Percentiles rank a stretch among this genome's conserved stretches.
Conservation (phyloP, 2,113 vertebrate species). For the Naja naja region DNA sequence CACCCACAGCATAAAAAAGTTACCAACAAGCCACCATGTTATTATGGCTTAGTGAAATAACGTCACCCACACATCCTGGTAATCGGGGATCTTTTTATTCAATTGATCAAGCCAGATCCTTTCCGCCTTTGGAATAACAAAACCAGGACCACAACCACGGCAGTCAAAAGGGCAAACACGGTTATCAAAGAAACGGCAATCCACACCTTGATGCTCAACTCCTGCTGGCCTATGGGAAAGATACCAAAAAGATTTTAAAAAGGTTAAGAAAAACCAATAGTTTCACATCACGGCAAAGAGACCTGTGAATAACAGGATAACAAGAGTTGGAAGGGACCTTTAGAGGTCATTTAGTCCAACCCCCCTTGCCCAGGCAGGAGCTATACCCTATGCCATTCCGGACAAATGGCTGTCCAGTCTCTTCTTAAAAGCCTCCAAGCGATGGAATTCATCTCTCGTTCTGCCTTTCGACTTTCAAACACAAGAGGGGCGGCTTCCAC, state of each 20-base stretch:
- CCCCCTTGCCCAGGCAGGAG: neutral
- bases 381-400: neutral
- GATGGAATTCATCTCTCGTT: neutral
- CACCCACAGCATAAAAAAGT: neutral
- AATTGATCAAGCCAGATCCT: constrained; percentile 30
- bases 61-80: too few species aligned
- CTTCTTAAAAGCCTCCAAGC: neutral
- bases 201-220: neutral
- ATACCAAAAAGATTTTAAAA: neutral
- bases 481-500: neutral
- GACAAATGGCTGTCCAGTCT: neutral
- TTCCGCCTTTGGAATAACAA: constrained; percentile 16
- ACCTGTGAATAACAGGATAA: neutral
- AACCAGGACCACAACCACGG: neutral
- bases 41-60: neutral
- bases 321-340: too few species aligned
- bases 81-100: constrained; percentile 42
- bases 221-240: constrained; percentile 22
- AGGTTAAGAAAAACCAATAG: neutral
- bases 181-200: neutral
- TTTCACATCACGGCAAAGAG: neutral
- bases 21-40: neutral
- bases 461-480: neutral
- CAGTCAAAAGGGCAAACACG: constrained; percentile 22
- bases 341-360: neutral